A percentile compares a stretch with the other conserved stretches of the same genome.
These are phyloP conservation scores for Andrena bicolor DNA, from an alignment of 2,888 invertebrate genomes.

Conservation along the genomic window DNA sequence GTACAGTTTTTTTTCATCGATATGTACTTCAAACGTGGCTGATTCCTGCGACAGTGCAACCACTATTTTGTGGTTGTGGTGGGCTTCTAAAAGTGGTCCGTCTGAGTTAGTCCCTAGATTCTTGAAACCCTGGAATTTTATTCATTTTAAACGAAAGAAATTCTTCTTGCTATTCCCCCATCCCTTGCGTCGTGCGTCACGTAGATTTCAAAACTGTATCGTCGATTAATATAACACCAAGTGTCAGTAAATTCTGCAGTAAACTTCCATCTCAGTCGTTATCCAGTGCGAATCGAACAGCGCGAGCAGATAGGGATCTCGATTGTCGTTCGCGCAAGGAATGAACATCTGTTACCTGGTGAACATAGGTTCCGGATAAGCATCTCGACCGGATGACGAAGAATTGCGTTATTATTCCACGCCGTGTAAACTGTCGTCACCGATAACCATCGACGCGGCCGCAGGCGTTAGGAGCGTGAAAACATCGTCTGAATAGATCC, in stretches of 20 bases:
- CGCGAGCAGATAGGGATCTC: conserved; percentile 72
- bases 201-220: no score
- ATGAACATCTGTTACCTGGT: conserved; percentile 76
- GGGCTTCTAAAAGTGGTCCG: no score
- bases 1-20: no score
- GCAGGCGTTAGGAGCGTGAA: conserved; percentile 3
- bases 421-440: conserved; percentile 45
- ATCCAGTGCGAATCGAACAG: conserved; percentile 43
- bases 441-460: conserved; percentile 47
- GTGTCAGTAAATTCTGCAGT: conserved; percentile 10
- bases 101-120: no score
- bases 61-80: no score
- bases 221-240: conserved; percentile 33
- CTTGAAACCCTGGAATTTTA: no score
- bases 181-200: no score
- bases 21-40: no score
- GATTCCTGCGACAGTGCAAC: no score
- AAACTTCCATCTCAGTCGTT: conserved; percentile 14
- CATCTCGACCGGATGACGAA: conserved; percentile 70
- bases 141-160: no score
- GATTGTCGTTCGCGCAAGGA: conserved; percentile 73
- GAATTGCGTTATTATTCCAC: conserved; percentile 64
- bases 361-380: conserved; percentile 67
- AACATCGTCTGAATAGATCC: conserved; percentile 15
- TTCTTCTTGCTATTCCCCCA: no score